Evolutionary conservation across 2,113 vertebrate species (phyloP).

Genomic region (Eurypyga helias): DNA sequence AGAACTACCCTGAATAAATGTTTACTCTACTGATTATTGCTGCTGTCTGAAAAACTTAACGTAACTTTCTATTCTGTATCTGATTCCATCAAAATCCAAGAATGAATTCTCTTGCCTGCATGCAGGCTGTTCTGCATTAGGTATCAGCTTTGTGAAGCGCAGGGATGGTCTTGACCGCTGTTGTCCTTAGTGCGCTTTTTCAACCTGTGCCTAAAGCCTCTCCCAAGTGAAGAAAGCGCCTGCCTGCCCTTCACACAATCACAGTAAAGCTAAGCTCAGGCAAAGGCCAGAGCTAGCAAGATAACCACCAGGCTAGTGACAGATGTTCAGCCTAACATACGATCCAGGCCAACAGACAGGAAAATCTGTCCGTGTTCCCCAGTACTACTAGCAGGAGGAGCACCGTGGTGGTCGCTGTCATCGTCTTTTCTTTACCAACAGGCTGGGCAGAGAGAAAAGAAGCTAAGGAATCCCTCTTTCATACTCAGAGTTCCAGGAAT

Average conservation of each 20-base stretch:
- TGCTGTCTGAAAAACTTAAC: neutral
- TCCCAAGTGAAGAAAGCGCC: neutral
- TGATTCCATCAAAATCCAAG: neutral
- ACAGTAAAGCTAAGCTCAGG: neutral
- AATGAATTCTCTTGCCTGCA: neutral
- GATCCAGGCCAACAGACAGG: neutral
- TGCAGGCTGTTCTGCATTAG: neutral
- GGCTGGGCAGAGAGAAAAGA: neutral
- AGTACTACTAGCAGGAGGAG: neutral
- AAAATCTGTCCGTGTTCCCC: neutral
- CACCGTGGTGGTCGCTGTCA: neutral
- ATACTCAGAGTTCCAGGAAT: neutral
- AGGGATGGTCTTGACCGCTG: neutral
- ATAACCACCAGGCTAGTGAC: neutral
- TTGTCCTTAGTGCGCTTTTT: neutral
- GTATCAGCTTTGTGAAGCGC: neutral
- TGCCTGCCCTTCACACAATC: neutral
- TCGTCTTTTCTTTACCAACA: neutral
- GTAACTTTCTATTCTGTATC: neutral
- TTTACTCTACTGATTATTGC: neutral
- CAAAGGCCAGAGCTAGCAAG: neutral
- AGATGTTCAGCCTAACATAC: neutral
- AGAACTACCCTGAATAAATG: neutral
- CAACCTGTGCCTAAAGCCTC: neutral
- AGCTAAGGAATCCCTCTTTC: neutral